Evolutionary conservation across 1,140 invertebrate genomes (phyloP).

Genomic region (Drosophila athabasca): DNA sequence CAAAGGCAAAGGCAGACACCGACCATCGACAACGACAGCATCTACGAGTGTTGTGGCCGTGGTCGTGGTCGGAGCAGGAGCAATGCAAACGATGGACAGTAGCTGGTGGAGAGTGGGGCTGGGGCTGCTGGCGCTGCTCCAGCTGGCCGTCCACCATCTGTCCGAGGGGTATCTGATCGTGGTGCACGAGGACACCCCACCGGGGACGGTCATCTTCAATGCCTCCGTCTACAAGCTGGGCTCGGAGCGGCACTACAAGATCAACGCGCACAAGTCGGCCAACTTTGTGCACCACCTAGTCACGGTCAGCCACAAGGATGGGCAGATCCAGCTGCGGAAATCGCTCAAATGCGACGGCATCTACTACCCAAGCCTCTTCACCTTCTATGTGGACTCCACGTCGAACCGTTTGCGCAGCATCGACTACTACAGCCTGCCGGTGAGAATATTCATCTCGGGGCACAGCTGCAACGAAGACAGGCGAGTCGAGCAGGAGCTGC

Average conservation of each 20-base stretch:
- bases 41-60: neutral
- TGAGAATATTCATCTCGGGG: constrained; percentile 91
- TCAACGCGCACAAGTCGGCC: constrained; percentile 91
- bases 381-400: constrained; percentile 93
- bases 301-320: constrained; percentile 89
- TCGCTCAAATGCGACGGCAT: constrained; percentile 91
- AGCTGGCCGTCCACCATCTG: constrained; percentile 26
- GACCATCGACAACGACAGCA: constrained; percentile 12
- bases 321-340: constrained; percentile 89
- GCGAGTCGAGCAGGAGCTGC: constrained; percentile 85
- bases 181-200: constrained; percentile 87
- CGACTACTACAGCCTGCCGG: constrained; percentile 92
- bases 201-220: constrained; percentile 90
- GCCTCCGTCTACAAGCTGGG: constrained; percentile 91
- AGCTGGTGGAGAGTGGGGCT: constrained; percentile 19
- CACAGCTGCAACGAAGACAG: constrained; percentile 88
- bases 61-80: neutral
- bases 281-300: constrained; percentile 91
- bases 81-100: constrained; percentile 47
- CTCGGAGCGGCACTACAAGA: constrained; percentile 89
- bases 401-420: constrained; percentile 90
- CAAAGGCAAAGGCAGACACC: neutral
- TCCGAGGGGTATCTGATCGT: constrained; percentile 87
- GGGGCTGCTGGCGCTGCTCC: constrained; percentile 38
- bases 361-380: constrained; percentile 92